Base-by-base conservation (phyloP, 2,113 vertebrate genomes). In the Scalopus aquaticus region DNA sequence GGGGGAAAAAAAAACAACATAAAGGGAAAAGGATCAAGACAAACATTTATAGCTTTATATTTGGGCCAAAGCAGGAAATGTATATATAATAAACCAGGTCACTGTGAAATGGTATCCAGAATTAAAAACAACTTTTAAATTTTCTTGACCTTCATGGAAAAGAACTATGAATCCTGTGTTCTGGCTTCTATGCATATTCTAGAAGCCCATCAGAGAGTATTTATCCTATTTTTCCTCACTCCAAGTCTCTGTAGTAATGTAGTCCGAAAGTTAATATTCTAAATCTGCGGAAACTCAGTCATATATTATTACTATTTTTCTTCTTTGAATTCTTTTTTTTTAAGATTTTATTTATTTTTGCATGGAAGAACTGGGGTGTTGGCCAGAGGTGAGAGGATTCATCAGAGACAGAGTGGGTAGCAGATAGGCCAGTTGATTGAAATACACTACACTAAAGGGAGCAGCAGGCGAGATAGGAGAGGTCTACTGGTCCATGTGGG, bases 301-400 rank as follows among this genome's bases (percentile, higher is more conserved):
- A 84, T 37, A 22, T 90, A 77, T 86, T 94, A 91, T 69, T 82
- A 73, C 78, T 69, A 88, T 62, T 64, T 85, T 87, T 86, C 83
- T 65, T 12, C 69, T 96, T 94, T 95, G 73, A 96, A 93, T 32
- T 94, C 92, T 96, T 96, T 95, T 94, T 9, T 49, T 49, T 49
- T 10, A 49, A 49, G 46, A 12, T 49, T 49, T 49, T 51, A 51
- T 51, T 51, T 51, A 51, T 51, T 51, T 51, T 51, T 51, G 49
- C 49, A 17, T 51, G 17, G 49, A 51, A 51, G 49, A 51, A 51
- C 49, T 51, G 49, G 49, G 49, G 49, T 51, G 16, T 17, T 10
- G 46, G 46, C 6, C 46, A 49, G 46, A 17, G 13, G 49, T 51
- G 13, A 7, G 49, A 7, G 49, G 49, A 51, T 17, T 51, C 49